Evolutionary conservation across 1,140 invertebrate species (phyloP).

Genomic region (Ostrea denselamellosa): DNA sequence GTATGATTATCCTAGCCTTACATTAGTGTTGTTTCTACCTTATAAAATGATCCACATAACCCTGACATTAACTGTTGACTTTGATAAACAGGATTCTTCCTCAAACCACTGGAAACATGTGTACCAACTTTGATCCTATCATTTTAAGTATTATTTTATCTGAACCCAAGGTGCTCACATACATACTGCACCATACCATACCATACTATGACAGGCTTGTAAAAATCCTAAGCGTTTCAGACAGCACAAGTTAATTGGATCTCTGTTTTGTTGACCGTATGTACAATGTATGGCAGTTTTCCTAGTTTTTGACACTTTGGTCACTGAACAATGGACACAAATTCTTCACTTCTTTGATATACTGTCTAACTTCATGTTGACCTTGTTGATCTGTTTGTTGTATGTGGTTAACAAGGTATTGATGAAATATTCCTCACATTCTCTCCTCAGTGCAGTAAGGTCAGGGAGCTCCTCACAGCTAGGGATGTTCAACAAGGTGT

Average conservation of each 20-base stretch:
- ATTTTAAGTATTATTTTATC: too few species aligned
- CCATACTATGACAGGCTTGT: too few species aligned
- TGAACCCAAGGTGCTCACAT: too few species aligned
- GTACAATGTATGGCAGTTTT: background rate
- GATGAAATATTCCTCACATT: slow-evolving; percentile 72
- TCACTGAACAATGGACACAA: background rate
- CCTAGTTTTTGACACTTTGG: background rate
- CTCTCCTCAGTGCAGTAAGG: slow-evolving; percentile 62
- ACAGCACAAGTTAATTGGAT: background rate
- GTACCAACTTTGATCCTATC: too few species aligned
- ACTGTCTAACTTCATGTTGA: background rate
- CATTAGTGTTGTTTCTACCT: too few species aligned
- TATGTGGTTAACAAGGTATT: background rate
- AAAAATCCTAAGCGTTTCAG: too few species aligned
- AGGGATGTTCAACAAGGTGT: slow-evolving; percentile 72
- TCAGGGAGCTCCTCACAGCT: slow-evolving; percentile 73
- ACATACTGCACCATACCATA: too few species aligned
- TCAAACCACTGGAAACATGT: too few species aligned
- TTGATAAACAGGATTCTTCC: too few species aligned
- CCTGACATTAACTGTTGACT: too few species aligned
- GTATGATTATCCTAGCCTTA: too few species aligned
- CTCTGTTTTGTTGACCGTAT: background rate
- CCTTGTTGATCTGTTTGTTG: slow-evolving; percentile 30
- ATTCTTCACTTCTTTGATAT: background rate
- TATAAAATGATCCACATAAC: too few species aligned